Base-by-base conservation (phyloP, 2,113 vertebrate genomes). In the Vombatus ursinus region DNA sequence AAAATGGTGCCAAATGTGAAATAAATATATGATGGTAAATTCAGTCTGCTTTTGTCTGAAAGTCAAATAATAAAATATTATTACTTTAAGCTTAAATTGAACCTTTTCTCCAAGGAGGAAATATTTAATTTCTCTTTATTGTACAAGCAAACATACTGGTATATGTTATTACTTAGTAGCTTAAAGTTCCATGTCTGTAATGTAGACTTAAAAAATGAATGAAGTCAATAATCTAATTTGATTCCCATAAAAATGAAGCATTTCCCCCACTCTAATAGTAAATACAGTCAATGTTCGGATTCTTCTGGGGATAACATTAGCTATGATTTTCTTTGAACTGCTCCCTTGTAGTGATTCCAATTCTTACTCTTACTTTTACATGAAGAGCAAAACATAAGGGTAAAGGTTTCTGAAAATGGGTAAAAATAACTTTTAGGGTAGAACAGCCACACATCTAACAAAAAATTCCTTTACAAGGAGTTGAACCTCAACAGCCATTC, bases 1-100 rank as follows among this genome's bases (percentile, higher is more conserved):
- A 96, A 94, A 96, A 92, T 0, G 92, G n/a, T 57, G 93, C 48
- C 96, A 95, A 96, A 95, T 93, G 16, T 92, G 12, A 61, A 96
- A 94, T 95, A 97, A 97, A 96, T 97, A 95, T 47, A 57, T 92
- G 95, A 96, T 68, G 47, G 52, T 89, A 97, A 96, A 92, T 95
- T 96, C 49, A 96, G 92, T 54, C 91, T 90, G 97, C 52, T 97
- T 94, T 94, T 95, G 93, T 91, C 68, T 95, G 44, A 91, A 94
- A 96, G 89, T 94, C 94, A 97, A 96, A 95, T 68, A 94, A 95
- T 94, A 96, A 94, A 95, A 95, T 89, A 95, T 91, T 95, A 94
- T 94, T 94, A 90, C 52, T 26, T 48, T 90, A 91, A 52, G 94
- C 16, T 93, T 96, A 61, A 92, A 93, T 14, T 95, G 89, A 94